A percentile compares a stretch with the other conserved stretches of the same genome.
phyloP scores from a whole-genome alignment of 2,797 vertebrate genomes.

The Chelonia mydas region DNA sequence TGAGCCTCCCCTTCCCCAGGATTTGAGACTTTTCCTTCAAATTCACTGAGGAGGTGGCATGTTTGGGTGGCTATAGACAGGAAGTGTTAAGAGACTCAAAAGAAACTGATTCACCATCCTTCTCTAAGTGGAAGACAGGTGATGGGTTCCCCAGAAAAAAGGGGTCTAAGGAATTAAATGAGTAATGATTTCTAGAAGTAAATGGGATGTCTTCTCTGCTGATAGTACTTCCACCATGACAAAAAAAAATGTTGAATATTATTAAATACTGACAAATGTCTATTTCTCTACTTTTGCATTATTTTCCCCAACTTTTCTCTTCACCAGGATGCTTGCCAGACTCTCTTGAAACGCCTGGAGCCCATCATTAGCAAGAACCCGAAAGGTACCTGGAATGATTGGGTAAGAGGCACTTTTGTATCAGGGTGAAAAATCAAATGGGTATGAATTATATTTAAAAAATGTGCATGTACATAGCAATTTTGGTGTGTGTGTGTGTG shows the following conservation, averaged over 20 bases:
- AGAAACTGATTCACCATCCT: background rate
- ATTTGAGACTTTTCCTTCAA: background rate
- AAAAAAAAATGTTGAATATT: background rate
- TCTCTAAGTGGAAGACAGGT: background rate
- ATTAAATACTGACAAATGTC: background rate
- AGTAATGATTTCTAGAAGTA: background rate
- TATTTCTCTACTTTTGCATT: slow-evolving; percentile 2
- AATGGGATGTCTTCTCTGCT: background rate
- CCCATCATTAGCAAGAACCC: slow-evolving; percentile 87
- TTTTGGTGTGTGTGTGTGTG: background rate
- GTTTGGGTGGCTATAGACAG: background rate
- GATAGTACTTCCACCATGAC: background rate
- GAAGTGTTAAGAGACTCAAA: background rate
- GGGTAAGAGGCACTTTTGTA: slow-evolving; percentile 80
- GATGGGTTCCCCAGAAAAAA: background rate
- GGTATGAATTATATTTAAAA: background rate
- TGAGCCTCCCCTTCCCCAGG: background rate
- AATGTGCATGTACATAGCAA: background rate
- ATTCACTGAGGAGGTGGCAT: background rate
- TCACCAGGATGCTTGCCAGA: slow-evolving; percentile 89
- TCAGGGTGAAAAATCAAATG: background rate
- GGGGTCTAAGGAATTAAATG: background rate
- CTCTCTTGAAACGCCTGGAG: slow-evolving; percentile 86
- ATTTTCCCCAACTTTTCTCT: background rate
- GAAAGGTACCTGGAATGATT: slow-evolving; percentile 88